Evolutionary conservation across 2,888 invertebrate species (phyloP).

Genomic region (Acrobasis repandana): DNA sequence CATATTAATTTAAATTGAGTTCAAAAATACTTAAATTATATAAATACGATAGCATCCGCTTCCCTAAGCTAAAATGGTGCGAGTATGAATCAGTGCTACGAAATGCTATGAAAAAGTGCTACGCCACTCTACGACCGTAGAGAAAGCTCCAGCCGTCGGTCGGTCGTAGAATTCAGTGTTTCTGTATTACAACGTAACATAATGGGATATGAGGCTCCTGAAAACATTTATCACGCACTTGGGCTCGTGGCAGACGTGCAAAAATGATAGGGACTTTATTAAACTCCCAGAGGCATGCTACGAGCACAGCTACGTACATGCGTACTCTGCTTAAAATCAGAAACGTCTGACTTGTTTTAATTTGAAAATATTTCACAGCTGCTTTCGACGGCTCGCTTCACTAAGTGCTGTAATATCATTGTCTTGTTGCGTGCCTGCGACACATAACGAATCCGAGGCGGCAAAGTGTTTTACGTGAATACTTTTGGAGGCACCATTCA

Average conservation of each 20-base stretch:
- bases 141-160: not conserved
- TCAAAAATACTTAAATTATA: too few relatives aligned
- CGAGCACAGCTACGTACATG: slow-evolving; percentile 32
- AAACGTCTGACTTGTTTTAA: not conserved
- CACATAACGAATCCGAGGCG: slow-evolving; percentile 43
- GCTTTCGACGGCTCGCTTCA: not conserved
- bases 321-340: not conserved
- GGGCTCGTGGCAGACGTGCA: slow-evolving; percentile 30
- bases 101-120: not conserved
- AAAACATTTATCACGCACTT: slow-evolving; percentile 45
- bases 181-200: slow-evolving; percentile 18
- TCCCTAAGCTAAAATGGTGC: not conserved
- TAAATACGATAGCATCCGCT: too few relatives aligned
- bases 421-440: slow-evolving; percentile 39
- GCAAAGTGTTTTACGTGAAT: slow-evolving; percentile 46
- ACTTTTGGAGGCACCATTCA: slow-evolving; percentile 35
- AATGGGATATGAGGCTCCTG: slow-evolving; percentile 31
- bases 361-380: not conserved
- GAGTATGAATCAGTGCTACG: not conserved
- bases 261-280: slow-evolving; percentile 28
- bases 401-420: slow-evolving; percentile 23
- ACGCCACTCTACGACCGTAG: not conserved
- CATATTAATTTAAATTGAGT: too few relatives aligned
- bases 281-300: slow-evolving; percentile 39
- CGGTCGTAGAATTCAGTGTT: not conserved